Conservation (phyloP, 2,888 invertebrate genomes). For the Tenodera sinensis region DNA sequence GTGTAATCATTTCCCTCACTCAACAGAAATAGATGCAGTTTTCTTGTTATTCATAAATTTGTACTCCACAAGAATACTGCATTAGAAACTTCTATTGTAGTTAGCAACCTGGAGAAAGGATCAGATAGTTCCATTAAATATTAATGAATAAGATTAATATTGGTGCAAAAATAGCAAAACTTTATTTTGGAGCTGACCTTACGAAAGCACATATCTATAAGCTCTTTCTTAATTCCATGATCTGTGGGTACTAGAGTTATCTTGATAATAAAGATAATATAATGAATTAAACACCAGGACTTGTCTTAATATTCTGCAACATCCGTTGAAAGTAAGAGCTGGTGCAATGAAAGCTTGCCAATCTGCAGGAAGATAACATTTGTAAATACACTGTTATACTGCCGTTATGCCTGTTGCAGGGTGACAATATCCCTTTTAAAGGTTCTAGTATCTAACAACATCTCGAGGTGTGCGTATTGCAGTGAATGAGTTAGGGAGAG, state of each 20-base stretch:
- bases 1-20: background rate
- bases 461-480: no score
- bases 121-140: background rate
- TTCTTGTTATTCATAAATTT: background rate
- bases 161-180: background rate
- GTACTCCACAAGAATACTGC: background rate
- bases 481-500: no score
- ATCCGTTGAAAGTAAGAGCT: background rate
- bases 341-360: no score
- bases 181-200: background rate
- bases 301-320: background rate
- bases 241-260: background rate
- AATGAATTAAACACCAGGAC: background rate
- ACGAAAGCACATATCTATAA: background rate
- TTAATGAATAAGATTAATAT: background rate
- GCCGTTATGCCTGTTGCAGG: no score
- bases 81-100: background rate
- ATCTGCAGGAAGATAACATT: no score
- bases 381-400: no score
- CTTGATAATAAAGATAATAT: background rate
- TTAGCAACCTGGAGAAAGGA: background rate
- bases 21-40: background rate
- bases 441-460: no score
- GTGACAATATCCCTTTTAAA: no score
- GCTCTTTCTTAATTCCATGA: background rate